phyloP scores from a whole-genome alignment of 1,140 invertebrate genomes.

The Scaptomyza pallida region DNA sequence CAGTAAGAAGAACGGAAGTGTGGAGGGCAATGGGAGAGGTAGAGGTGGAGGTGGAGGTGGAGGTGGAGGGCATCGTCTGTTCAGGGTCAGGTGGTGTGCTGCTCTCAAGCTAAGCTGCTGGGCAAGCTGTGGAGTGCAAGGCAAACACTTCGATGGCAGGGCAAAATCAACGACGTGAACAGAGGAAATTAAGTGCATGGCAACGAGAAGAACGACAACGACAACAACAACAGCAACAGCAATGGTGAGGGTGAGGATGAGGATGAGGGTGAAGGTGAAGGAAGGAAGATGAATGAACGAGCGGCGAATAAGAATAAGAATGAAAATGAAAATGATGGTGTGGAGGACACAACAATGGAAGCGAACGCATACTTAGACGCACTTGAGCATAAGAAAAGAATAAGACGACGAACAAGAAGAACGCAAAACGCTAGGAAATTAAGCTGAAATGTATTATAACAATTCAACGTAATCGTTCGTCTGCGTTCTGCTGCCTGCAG shows the following conservation, averaged over 20 bases:
- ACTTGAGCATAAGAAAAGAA: conserved; percentile 45
- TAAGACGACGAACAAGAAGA: no score
- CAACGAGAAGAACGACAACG: conserved; percentile 25
- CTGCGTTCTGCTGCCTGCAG: conserved; percentile 38
- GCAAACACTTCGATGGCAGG: conserved; percentile 64
- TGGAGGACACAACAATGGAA: conserved; percentile 59
- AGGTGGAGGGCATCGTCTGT: not conserved
- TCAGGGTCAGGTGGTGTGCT: conserved; percentile 31
- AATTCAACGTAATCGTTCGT: conserved; percentile 63
- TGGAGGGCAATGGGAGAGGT: no score
- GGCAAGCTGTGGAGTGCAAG: conserved; percentile 57
- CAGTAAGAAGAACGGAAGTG: not conserved
- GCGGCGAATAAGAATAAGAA: not conserved
- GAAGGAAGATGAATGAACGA: no score
- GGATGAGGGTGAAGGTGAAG: not conserved
- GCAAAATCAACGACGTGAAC: conserved; percentile 63
- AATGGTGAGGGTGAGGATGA: not conserved
- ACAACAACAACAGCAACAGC: not conserved
- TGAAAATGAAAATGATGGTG: not conserved
- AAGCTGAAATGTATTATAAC: conserved; percentile 79
- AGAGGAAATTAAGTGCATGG: conserved; percentile 73
- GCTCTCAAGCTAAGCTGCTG: conserved; percentile 36
- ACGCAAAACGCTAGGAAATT: conserved; percentile 56
- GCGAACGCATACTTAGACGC: conserved; percentile 53
- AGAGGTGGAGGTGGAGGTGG: no score